Evolutionary conservation across 2,113 vertebrate species (phyloP).

Genomic region (Scartelaos histophorus): DNA sequence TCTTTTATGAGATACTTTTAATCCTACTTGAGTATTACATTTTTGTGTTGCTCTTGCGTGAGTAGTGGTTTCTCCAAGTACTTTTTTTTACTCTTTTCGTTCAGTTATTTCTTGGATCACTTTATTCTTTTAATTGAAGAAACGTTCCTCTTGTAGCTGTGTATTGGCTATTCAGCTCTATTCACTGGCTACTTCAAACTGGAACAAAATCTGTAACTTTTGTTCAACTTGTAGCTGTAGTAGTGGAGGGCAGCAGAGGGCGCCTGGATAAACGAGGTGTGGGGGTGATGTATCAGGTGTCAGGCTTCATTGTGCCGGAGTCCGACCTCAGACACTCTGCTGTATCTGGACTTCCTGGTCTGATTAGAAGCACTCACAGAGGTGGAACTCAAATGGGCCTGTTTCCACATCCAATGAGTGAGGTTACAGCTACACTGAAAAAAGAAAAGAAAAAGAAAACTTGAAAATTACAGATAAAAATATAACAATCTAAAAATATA

Average conservation of each 20-base stretch:
- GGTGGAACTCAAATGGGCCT: slow-evolving; percentile 34
- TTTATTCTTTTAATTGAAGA: no score
- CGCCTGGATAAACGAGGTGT: slow-evolving; percentile 62
- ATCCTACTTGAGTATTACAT: no score
- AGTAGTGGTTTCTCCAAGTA: no score
- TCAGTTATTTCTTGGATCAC: no score
- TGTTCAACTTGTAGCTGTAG: slow-evolving; percentile 43
- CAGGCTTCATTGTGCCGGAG: slow-evolving; percentile 67
- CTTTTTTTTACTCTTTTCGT: no score
- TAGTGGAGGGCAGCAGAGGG: slow-evolving; percentile 26
- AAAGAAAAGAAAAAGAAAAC: neutral
- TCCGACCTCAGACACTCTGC: slow-evolving; percentile 53
- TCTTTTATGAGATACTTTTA: no score
- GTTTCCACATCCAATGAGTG: slow-evolving; percentile 31
- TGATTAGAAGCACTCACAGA: slow-evolving; percentile 60
- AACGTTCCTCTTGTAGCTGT: no score
- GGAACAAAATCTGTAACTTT: slow-evolving; percentile 38
- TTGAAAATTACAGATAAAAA: neutral
- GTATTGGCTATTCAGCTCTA: no score
- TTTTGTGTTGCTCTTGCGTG: no score
- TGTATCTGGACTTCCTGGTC: slow-evolving; percentile 68
- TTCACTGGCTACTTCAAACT: no score
- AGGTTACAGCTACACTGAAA: slow-evolving; percentile 16
- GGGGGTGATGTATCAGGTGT: slow-evolving; percentile 71
- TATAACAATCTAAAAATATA: no score